Percentiles rank a stretch among this genome's conserved stretches.
Evolutionary conservation across 2,113 vertebrate species (phyloP).

Genomic region (Lanius ludovicianus): DNA sequence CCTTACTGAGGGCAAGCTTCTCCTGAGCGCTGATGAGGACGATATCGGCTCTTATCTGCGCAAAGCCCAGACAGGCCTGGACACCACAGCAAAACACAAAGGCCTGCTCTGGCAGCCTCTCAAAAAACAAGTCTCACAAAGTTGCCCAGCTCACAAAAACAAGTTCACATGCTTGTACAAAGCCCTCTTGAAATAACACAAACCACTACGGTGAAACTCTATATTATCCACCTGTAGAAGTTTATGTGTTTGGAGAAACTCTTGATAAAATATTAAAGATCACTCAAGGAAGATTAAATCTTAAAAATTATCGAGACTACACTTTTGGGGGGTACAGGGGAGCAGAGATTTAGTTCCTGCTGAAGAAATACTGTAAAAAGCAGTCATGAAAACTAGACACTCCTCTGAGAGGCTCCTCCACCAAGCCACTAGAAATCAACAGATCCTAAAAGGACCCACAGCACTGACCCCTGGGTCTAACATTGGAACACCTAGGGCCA

Average conservation of each 20-base stretch:
- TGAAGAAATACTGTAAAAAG: not conserved
- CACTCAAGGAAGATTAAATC: not conserved
- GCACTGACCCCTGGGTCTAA: not conserved
- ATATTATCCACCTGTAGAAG: not conserved
- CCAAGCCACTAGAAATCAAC: not conserved
- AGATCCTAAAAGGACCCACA: not conserved
- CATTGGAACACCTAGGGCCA: not conserved
- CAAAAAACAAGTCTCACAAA: not conserved
- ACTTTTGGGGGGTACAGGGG: not conserved
- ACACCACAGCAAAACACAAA: not conserved
- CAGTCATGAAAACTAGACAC: not conserved
- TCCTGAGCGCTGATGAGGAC: not conserved
- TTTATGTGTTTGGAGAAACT: not conserved
- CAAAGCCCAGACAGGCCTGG: not conserved
- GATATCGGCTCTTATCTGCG: not conserved
- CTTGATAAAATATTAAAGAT: not conserved
- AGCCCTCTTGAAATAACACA: not conserved
- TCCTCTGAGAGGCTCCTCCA: not conserved
- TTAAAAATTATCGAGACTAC: not conserved
- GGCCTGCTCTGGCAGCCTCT: not conserved
- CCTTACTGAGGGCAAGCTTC: not conserved
- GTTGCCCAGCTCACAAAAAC: not conserved
- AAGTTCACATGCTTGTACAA: not conserved
- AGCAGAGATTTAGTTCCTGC: not conserved
- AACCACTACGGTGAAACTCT: not conserved